Percentiles rank a stretch among this genome's conserved stretches.
Conservation (phyloP, 2,888 invertebrate genomes). For the Acheta domesticus region DNA sequence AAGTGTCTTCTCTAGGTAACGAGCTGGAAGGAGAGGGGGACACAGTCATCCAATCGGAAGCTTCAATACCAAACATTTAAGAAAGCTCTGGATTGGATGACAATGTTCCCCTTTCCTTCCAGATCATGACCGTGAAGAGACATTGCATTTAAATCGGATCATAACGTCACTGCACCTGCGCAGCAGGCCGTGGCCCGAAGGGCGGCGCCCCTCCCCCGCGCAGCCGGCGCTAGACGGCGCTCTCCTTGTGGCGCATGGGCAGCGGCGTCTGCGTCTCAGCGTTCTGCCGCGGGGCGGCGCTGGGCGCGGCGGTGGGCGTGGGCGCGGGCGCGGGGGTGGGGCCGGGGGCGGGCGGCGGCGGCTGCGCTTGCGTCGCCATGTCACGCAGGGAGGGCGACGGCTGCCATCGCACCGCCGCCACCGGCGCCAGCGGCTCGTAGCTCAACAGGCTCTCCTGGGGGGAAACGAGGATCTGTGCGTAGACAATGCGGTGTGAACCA, state of each 20-base stretch:
- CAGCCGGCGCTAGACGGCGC: slow-evolving; percentile 36
- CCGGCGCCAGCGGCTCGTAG: neutral
- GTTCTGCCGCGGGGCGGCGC: slow-evolving; percentile 32
- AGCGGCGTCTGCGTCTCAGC: slow-evolving; percentile 37
- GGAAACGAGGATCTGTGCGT: neutral
- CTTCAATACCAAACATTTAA: too few relatives aligned
- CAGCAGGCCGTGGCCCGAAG: neutral
- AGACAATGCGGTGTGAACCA: neutral
- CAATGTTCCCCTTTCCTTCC: too few relatives aligned
- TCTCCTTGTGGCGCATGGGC: slow-evolving; percentile 36
- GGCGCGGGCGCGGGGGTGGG: slow-evolving; percentile 19
- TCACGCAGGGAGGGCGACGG: slow-evolving; percentile 18
- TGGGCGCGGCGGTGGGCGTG: neutral
- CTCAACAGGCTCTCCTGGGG: neutral
- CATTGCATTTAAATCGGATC: too few relatives aligned
- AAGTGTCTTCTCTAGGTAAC: too few relatives aligned
- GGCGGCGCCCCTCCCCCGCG: neutral
- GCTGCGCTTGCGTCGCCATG: neutral
- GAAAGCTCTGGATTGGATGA: too few relatives aligned
- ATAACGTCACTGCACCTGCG: too few relatives aligned
- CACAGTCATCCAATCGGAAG: too few relatives aligned
- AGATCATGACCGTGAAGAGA: too few relatives aligned
- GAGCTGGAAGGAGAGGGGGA: too few relatives aligned
- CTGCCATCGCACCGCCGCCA: neutral
- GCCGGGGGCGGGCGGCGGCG: neutral